Percentiles rank a stretch among this genome's conserved stretches.
Evolutionary conservation across 2,797 vertebrate species (phyloP).

Genomic region (Uromys caudimaculatus): DNA sequence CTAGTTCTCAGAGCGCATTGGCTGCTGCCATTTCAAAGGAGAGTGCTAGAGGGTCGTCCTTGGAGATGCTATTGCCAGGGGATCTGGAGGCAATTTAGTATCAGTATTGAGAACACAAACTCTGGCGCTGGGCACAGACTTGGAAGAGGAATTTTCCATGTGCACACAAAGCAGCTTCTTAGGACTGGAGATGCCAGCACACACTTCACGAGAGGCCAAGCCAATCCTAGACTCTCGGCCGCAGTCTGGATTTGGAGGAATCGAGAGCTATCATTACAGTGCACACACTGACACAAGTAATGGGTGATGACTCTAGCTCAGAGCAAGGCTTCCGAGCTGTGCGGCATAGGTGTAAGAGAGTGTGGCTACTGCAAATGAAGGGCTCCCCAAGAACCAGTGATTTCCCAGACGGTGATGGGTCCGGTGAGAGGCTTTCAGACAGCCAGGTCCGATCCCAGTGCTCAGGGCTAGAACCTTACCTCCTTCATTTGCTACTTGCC

Average conservation of each 20-base stretch:
- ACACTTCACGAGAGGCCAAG: neutral
- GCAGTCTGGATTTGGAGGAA: neutral
- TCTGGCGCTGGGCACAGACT: conserved; percentile 13
- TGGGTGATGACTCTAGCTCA: neutral
- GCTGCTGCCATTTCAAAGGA: neutral
- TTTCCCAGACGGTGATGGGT: neutral
- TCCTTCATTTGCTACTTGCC: neutral
- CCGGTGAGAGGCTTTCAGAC: neutral
- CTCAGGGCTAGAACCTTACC: neutral
- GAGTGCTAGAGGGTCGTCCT: neutral
- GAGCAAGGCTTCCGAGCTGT: neutral
- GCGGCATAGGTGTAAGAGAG: neutral
- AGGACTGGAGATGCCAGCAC: conserved; percentile 2
- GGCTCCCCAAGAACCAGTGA: neutral
- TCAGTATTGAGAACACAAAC: conserved; percentile 48
- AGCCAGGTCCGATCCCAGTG: neutral
- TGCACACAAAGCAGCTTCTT: conserved; percentile 54
- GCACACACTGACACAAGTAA: neutral
- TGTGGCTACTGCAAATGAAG: neutral
- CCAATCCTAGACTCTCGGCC: neutral
- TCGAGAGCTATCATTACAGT: neutral
- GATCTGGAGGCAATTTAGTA: conserved; percentile 46
- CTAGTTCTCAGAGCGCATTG: neutral
- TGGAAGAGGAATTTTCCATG: conserved; percentile 62
- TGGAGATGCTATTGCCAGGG: neutral